Evolutionary conservation across 2,113 vertebrate species (phyloP).

Genomic region (Edolisoma coerulescens): DNA sequence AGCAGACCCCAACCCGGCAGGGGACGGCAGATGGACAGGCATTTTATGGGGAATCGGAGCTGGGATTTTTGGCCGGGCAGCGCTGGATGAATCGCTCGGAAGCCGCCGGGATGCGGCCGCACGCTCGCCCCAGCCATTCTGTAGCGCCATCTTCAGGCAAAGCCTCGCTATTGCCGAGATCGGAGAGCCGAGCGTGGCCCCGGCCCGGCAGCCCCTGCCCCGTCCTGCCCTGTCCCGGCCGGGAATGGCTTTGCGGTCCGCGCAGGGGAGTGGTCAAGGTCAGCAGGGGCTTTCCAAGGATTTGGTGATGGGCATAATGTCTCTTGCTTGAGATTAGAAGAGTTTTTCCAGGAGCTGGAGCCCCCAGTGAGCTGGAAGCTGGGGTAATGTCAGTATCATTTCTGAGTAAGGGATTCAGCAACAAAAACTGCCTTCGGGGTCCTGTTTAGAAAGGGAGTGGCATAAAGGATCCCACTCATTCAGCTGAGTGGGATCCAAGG

Average conservation of each 20-base stretch:
- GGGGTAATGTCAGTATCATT: not conserved
- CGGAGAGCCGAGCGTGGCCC: not conserved
- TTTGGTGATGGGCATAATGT: fast-evolving
- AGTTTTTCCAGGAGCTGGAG: not conserved
- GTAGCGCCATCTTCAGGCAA: constrained; percentile 72
- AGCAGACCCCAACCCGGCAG: not conserved
- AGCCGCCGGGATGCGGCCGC: not conserved
- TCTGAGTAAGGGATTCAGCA: not conserved
- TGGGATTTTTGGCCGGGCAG: not conserved
- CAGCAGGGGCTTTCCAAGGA: not conserved
- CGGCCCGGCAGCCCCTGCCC: not conserved
- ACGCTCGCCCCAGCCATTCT: constrained; percentile 38
- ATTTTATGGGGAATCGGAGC: not conserved
- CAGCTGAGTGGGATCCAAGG: not conserved
- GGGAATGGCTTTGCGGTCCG: fast-evolving
- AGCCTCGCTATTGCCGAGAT: constrained; percentile 28
- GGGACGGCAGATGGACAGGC: not conserved
- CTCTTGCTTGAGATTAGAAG: not conserved
- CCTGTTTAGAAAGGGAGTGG: not conserved
- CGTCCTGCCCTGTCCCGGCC: fast-evolving
- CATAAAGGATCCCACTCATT: not conserved
- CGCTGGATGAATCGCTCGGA: not conserved
- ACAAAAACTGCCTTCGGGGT: not conserved
- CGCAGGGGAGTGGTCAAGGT: fast-evolving
- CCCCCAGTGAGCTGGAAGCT: fast-evolving